Base-by-base conservation (phyloP, 2,888 invertebrate genomes). In the Phyto melanocephala region DNA sequence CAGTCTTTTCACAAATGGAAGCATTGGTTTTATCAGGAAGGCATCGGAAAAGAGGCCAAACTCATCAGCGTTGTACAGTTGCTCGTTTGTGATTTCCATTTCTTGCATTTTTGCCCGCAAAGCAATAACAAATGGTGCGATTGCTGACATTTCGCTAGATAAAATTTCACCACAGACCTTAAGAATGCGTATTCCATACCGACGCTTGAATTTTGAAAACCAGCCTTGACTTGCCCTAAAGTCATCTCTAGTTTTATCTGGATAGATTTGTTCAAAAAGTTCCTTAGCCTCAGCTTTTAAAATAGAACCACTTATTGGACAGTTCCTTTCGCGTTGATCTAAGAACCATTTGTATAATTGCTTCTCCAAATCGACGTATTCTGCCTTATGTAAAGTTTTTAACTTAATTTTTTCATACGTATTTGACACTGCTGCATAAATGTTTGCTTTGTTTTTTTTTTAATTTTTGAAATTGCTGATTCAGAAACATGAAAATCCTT, bases 1-100 rank as follows among this genome's bases (percentile, higher is more conserved):
- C 76, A n/a, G 56, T 76, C 45, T 76, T 67, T 76, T 76, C 76
- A 28, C 65, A 33, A 67, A 76, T n/a, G n/a, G n/a, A n/a, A n/a
- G n/a, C n/a, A n/a, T n/a, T n/a, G 24, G 67, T 76, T 58, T 60
- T 77, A 60, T 62, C 45, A 10, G 45, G 22, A 67, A 17, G 13
- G 17, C 35, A 58, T 35, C 17, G 17, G 62, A 78, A 62, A 78
- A 78, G 24, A 70, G 40, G 33, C 67, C 56, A 67, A 60, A 56
- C 52, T 58, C 58, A 37, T 20, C 58, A 17, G 58, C 15, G 35
- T 63, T 63, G n/a, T n/a, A n/a, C n/a, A n/a, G n/a, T n/a, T n/a
- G n/a, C n/a, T n/a, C n/a, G n/a, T n/a, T n/a, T n/a, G n/a, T n/a
- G n/a, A n/a, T n/a, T n/a, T n/a, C n/a, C n/a, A n/a, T n/a, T n/a